Evolutionary conservation across 2,888 invertebrate genomes (phyloP).

Genomic region (Pteria penguin): DNA sequence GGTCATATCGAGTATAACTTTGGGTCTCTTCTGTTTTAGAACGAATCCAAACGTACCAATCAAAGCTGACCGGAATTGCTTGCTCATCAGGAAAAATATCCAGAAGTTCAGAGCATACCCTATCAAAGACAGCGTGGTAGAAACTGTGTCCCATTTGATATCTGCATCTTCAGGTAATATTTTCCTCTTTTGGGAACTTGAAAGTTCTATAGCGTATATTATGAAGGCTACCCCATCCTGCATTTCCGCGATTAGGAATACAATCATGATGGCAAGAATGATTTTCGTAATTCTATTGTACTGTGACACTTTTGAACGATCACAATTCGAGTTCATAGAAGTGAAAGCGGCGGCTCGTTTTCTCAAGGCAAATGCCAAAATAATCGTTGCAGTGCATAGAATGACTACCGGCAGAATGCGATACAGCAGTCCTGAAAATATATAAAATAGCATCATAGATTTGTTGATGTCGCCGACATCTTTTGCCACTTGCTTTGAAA

Average conservation of each 20-base stretch:
- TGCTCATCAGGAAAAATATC: constrained; percentile 38
- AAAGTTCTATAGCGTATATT: constrained; percentile 25
- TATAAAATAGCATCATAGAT: constrained; percentile 17
- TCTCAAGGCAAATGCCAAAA: background rate
- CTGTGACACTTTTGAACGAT: constrained; percentile 1
- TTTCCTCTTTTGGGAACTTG: background rate
- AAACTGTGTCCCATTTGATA: constrained; percentile 26
- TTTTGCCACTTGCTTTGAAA: background rate
- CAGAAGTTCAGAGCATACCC: constrained; percentile 34
- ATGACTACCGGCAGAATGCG: constrained; percentile 8
- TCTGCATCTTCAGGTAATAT: constrained; percentile 25
- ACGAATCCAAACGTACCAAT: constrained; percentile 3
- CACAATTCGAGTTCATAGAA: background rate
- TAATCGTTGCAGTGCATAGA: background rate
- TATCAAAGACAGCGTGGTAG: constrained; percentile 15
- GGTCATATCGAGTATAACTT: background rate
- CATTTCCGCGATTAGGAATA: constrained; percentile 28
- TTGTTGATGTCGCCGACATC: background rate
- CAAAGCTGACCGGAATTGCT: constrained; percentile 30
- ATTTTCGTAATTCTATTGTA: constrained; percentile 1
- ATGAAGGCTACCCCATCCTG: constrained; percentile 32
- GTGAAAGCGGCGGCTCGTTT: background rate
- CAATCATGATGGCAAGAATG: constrained; percentile 1
- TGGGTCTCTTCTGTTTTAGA: background rate
- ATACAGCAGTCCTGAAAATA: constrained; percentile 8